phyloP scores from a whole-genome alignment of 2,113 vertebrate species.

The Clarias batrachus region DNA sequence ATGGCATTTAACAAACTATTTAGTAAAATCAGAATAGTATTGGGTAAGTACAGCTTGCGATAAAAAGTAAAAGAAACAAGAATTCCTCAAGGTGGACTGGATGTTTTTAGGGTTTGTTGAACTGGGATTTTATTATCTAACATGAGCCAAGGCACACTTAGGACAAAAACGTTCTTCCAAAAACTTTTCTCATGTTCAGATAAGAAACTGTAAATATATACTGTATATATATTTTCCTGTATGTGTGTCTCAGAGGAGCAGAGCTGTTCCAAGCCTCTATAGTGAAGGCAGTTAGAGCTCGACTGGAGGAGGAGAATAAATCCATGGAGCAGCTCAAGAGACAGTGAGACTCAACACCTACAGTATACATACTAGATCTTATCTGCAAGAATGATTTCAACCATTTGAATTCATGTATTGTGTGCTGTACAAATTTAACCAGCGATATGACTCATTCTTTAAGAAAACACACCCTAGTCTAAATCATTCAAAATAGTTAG shows the following conservation, averaged over 20 bases:
- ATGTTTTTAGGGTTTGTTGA: neutral
- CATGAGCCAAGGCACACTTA: neutral
- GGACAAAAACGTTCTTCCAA: neutral
- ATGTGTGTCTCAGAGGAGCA: constrained; percentile 80
- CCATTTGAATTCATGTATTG: neutral
- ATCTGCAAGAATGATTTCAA: neutral
- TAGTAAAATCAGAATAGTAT: neutral
- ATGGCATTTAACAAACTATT: neutral
- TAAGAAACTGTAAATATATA: constrained; percentile 40
- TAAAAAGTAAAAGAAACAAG: neutral
- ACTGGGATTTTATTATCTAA: neutral
- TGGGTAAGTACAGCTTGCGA: neutral
- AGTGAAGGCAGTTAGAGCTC: constrained; percentile 93
- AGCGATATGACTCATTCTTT: neutral
- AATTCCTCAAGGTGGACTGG: neutral
- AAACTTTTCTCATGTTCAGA: neutral
- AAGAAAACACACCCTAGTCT: neutral
- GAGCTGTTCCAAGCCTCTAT: constrained; percentile 98
- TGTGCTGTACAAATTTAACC: neutral
- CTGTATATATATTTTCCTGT: constrained; percentile 55
- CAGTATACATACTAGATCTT: neutral
- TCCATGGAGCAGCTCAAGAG: constrained; percentile 98
- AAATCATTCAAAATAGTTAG: neutral
- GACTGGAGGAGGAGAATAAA: constrained; percentile 94
- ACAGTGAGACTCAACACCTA: constrained; percentile 80